Conservation (phyloP, 2,113 vertebrate species). For the Typhlomys cinereus region DNA sequence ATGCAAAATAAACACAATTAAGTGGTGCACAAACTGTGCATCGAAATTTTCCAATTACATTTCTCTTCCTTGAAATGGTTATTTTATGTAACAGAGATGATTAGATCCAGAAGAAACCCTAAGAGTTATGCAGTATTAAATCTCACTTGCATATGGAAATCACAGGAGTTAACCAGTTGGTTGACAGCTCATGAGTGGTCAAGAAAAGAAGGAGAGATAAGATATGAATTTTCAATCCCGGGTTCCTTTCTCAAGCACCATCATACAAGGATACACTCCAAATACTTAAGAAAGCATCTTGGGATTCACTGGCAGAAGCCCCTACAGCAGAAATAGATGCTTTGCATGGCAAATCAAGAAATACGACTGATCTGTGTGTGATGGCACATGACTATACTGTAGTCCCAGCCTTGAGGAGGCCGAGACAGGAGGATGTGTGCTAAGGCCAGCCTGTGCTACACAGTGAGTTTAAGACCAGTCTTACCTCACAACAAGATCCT, state of each 20-base stretch:
- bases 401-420: not conserved
- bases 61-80: not conserved
- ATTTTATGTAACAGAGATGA: not conserved
- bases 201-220: not conserved
- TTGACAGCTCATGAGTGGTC: not conserved
- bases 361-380: too few relatives aligned
- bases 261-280: not conserved
- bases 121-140: not conserved
- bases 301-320: fast-evolving
- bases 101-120: not conserved
- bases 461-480: not conserved
- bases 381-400: too few relatives aligned
- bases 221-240: not conserved
- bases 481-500: not conserved
- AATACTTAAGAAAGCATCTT: too few relatives aligned
- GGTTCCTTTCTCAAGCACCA: not conserved
- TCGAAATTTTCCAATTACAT: not conserved
- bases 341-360: not conserved
- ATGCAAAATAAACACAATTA: conserved; percentile 15
- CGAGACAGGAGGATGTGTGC: not conserved
- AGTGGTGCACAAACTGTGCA: not conserved
- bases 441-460: not conserved
- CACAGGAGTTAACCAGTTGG: not conserved
- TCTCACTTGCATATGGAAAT: not conserved
- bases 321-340: not conserved